Evolutionary conservation across 2,113 vertebrate species (phyloP).

Genomic region (Forbesichthys agassizii): DNA sequence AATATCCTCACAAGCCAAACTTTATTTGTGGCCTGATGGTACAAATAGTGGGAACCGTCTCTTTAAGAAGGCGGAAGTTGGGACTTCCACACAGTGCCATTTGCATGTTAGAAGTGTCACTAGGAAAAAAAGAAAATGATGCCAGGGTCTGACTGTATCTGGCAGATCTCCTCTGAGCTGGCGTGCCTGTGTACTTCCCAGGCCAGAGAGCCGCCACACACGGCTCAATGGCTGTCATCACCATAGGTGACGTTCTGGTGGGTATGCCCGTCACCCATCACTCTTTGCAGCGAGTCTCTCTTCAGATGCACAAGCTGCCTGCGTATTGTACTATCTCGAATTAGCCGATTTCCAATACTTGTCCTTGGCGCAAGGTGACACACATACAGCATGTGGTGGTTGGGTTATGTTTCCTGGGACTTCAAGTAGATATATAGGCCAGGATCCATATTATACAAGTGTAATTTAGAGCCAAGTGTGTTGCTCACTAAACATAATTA

Average conservation of each 20-base stretch:
- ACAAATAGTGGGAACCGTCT: conserved; percentile 10
- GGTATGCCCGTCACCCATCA: conserved; percentile 11
- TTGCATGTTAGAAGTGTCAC: conserved; percentile 18
- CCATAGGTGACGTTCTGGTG: not conserved
- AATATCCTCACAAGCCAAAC: conserved; percentile 26
- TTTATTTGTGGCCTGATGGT: conserved; percentile 25
- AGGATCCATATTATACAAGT: not conserved
- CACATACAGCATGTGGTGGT: not conserved
- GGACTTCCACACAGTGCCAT: conserved; percentile 26
- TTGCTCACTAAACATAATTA: too few relatives aligned
- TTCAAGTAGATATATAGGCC: not conserved
- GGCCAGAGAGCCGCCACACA: not conserved
- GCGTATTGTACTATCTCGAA: not conserved
- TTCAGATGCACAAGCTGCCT: not conserved
- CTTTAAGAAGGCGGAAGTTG: conserved; percentile 24
- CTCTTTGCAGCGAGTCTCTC: conserved; percentile 13
- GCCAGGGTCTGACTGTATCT: not conserved
- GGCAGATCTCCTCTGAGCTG: conserved; percentile 4
- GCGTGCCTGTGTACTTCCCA: not conserved
- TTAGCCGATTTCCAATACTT: not conserved
- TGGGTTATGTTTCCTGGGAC: not conserved
- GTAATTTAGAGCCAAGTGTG: not conserved
- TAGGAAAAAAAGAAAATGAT: conserved; percentile 28
- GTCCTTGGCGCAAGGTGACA: not conserved
- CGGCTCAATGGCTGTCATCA: not conserved